Percentiles rank a stretch among this genome's conserved stretches.
These are phyloP conservation scores for Corythornis vintsioides DNA, from an alignment of 2,113 vertebrate species.

Conservation along the genomic window DNA sequence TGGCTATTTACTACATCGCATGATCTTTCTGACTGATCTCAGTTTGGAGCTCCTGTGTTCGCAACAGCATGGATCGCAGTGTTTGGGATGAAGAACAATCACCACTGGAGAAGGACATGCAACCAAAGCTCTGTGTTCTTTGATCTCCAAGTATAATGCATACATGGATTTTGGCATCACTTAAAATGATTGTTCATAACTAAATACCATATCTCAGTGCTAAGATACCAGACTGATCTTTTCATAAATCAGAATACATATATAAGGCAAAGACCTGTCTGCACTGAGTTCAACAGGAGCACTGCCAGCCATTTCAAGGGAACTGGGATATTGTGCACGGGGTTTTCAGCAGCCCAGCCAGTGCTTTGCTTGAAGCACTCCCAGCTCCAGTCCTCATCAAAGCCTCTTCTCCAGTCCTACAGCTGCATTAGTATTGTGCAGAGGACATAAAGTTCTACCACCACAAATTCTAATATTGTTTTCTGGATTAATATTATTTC, in stretches of 20 bases:
- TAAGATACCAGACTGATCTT: slow-evolving; percentile 20
- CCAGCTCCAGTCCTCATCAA: slow-evolving; percentile 51
- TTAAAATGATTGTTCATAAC: slow-evolving; percentile 75
- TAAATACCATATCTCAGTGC: slow-evolving; percentile 69
- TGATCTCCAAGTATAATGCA: slow-evolving; percentile 67
- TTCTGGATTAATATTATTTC: background rate
- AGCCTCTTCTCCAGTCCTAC: slow-evolving; percentile 16
- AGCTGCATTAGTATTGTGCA: background rate
- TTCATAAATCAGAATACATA: slow-evolving; percentile 55
- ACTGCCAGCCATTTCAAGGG: slow-evolving; percentile 15
- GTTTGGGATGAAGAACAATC: slow-evolving; percentile 58
- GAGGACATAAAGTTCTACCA: background rate
- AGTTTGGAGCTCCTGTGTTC: slow-evolving; percentile 56
- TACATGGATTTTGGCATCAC: slow-evolving; percentile 54
- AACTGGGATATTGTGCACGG: background rate
- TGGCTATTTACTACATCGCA: slow-evolving; percentile 68
- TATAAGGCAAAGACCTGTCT: slow-evolving; percentile 28
- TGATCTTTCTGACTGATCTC: slow-evolving; percentile 74
- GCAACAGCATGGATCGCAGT: slow-evolving; percentile 3
- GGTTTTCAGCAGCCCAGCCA: slow-evolving; percentile 27
- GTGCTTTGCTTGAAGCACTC: slow-evolving; percentile 49
- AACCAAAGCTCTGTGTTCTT: slow-evolving; percentile 25
- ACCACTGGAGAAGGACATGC: slow-evolving; percentile 24
- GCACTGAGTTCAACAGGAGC: background rate
- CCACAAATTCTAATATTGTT: background rate